A percentile compares a stretch with the other conserved stretches of the same genome.
phyloP scores from a whole-genome alignment of 2,113 vertebrate species.

The Poecile atricapillus region DNA sequence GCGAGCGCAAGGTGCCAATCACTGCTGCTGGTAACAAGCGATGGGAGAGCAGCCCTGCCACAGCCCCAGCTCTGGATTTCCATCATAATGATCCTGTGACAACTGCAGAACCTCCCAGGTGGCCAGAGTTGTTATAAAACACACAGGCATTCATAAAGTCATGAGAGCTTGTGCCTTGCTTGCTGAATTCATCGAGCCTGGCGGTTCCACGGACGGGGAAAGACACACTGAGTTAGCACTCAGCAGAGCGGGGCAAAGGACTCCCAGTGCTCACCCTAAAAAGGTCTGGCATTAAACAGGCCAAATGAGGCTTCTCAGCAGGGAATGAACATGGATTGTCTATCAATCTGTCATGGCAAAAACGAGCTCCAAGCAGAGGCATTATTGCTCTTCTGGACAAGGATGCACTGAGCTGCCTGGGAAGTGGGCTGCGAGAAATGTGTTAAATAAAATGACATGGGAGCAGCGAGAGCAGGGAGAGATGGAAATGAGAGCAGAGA shows the following conservation, averaged over 20 bases:
- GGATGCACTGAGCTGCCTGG: neutral
- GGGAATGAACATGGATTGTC: neutral
- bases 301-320: slow-evolving; percentile 12
- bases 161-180: neutral
- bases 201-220: rapidly evolving
- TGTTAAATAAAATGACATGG: neutral
- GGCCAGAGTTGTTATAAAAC: neutral
- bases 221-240: neutral
- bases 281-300: slow-evolving; percentile 6
- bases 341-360: slow-evolving; percentile 25
- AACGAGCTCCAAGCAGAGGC: neutral
- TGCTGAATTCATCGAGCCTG: neutral
- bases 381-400: neutral
- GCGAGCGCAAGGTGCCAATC: rapidly evolving
- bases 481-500: slow-evolving; percentile 35
- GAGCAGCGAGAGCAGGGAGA: neutral
- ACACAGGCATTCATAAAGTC: neutral
- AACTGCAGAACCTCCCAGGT: neutral
- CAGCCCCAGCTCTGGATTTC: neutral
- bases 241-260: neutral
- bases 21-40: rapidly evolving
- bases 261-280: neutral
- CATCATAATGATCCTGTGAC: neutral
- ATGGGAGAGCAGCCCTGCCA: neutral
- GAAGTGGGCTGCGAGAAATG: neutral